Base-by-base conservation (phyloP, 2,888 invertebrate species). In the Clanis bilineata region DNA sequence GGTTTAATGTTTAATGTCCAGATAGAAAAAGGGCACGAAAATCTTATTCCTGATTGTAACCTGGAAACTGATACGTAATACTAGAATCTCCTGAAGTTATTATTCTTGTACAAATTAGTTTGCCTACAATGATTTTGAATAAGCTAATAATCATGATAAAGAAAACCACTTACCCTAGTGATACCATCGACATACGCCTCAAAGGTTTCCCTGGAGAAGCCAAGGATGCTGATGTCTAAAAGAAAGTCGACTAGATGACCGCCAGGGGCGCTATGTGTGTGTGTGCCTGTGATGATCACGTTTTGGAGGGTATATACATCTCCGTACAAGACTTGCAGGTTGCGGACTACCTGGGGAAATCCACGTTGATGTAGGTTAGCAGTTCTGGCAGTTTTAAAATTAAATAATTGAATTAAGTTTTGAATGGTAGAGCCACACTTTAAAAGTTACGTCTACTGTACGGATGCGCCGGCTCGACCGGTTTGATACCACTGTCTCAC, bases 201-300 rank as follows among this genome's bases (percentile, higher is more conserved):
- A 60, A 79, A 92, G 10, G 90, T 88, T 63, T 92, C 90, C 1
- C 70, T 72, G 2, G 92, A 92, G 73, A 88, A 97, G 12, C 98
- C 98, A 45, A 96, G 93, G 41, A 96, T 95, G n/a, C 97, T 95
- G 66, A 98, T 93, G 75, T 98, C 97, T 69, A 97, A 96, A 41
- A 98, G 91, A 61, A 98, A 93, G 83, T 98, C 96, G 86, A 97
- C 95, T 77, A 98, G 93, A 77, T 95, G 96, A 0, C 98, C 98
- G 0, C 97, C 98, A 0, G 98, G 97, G 0, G 94, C 94, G 28
- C 96, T 95, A 85, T 98, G 98, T 0, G 98, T 97, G 85, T 98
- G 98, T 0, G 97, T 98, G 0, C 96, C 97, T 64, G 96, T 96
- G 18, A 99, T 85, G 77, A 97, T 95, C 4, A 99, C 94, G 83